Conservation (phyloP, 1,140 invertebrate genomes). For the Polypedilum vanderplanki region DNA sequence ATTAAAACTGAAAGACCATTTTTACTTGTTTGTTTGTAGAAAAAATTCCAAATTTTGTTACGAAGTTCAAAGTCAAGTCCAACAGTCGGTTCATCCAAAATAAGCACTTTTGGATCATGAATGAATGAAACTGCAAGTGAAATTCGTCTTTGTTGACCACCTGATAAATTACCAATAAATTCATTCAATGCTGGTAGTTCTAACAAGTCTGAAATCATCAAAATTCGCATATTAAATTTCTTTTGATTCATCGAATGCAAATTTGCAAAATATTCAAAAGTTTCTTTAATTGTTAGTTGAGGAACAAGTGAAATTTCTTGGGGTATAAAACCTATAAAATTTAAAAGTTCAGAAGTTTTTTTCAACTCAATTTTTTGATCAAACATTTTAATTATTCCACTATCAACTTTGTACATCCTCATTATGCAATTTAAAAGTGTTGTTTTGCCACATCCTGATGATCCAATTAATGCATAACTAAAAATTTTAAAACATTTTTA, state of each 20-base stretch:
- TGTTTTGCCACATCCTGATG: slow-evolving; percentile 54
- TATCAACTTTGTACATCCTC: slow-evolving; percentile 59
- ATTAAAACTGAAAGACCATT: slow-evolving; percentile 64
- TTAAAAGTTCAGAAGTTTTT: slow-evolving; percentile 62
- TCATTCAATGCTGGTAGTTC: slow-evolving; percentile 55
- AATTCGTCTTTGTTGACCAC: slow-evolving; percentile 77
- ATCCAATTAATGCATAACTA: too few relatives aligned
- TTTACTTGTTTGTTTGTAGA: slow-evolving; percentile 59
- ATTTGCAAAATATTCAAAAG: slow-evolving; percentile 74
- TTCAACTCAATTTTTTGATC: slow-evolving; percentile 62
- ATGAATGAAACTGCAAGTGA: slow-evolving; percentile 74
- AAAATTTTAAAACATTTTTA: too few relatives aligned
- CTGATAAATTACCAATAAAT: slow-evolving; percentile 58
- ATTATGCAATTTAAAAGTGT: slow-evolving; percentile 75
- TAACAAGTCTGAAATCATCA: slow-evolving; percentile 58
- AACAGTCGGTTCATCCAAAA: too few relatives aligned
- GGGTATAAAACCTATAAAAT: slow-evolving; percentile 70
- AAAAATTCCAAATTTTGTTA: slow-evolving; percentile 77
- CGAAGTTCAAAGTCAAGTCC: slow-evolving; percentile 76
- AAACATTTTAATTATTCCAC: slow-evolving; percentile 66
- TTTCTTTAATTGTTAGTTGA: slow-evolving; percentile 73
- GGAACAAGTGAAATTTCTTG: slow-evolving; percentile 72
- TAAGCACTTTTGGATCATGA: slow-evolving; percentile 72
- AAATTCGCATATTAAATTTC: slow-evolving; percentile 54
- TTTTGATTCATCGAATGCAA: slow-evolving; percentile 62